These are phyloP conservation scores for Lepidotrigona ventralis DNA, from an alignment of 1,140 invertebrate genomes.

Conservation along the genomic window DNA sequence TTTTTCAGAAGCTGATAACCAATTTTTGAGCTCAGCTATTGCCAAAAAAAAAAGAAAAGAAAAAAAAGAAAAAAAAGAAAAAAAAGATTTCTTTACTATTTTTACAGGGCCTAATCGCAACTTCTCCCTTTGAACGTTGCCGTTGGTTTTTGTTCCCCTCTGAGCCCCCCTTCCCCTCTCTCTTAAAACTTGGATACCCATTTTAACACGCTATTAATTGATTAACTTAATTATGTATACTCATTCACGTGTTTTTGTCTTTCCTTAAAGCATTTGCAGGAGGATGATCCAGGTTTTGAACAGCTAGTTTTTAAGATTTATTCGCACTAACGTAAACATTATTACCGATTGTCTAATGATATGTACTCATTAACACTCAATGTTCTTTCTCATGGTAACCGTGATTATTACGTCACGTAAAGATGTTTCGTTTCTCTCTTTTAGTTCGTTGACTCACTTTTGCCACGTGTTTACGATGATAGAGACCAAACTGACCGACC, in stretches of 20 bases:
- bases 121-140: constrained; percentile 67
- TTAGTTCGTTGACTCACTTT: constrained; percentile 73
- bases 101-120: constrained; percentile 72
- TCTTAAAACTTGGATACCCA: constrained; percentile 54
- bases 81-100: constrained; percentile 68
- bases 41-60: background rate
- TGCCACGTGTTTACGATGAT: constrained; percentile 74
- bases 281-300: constrained; percentile 80
- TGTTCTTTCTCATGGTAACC: constrained; percentile 76
- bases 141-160: constrained; percentile 60
- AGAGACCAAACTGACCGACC: constrained; percentile 62
- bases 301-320: constrained; percentile 79
- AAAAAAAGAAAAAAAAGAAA: constrained; percentile 53
- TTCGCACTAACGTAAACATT: constrained; percentile 69
- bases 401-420: constrained; percentile 71
- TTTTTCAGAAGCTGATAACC: constrained; percentile 78
- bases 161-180: constrained; percentile 24
- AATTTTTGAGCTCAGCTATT: constrained; percentile 77
- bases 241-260: constrained; percentile 77
- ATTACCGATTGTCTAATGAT: constrained; percentile 71
- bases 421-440: constrained; percentile 72
- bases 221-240: constrained; percentile 68
- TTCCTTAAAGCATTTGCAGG: constrained; percentile 80
- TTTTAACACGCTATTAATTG: constrained; percentile 71
- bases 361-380: constrained; percentile 74